phyloP scores from a whole-genome alignment of 1,140 invertebrate species.

The Phocides pigmalion region DNA sequence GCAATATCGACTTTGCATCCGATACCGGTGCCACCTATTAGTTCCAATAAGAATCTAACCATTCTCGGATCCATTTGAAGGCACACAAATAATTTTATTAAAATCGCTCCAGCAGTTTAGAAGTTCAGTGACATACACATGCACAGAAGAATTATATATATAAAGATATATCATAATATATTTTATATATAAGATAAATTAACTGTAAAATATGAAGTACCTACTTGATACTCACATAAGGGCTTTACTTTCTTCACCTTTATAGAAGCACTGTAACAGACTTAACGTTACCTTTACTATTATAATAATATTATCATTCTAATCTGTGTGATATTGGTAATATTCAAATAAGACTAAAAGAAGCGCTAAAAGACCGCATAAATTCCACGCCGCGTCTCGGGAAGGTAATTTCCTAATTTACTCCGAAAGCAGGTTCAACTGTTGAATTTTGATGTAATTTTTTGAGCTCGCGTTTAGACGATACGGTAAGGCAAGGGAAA shows the following conservation, averaged over 20 bases:
- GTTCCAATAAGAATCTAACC: too few relatives aligned
- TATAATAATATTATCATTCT: neutral
- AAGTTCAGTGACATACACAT: too few relatives aligned
- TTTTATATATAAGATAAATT: too few relatives aligned
- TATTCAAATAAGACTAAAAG: neutral
- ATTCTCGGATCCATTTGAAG: too few relatives aligned
- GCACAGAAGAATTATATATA: too few relatives aligned
- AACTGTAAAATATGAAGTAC: too few relatives aligned
- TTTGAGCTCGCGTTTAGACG: neutral
- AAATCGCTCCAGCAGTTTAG: too few relatives aligned
- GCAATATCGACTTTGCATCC: too few relatives aligned
- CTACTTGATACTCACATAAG: neutral
- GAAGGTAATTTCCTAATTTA: slow-evolving; percentile 2
- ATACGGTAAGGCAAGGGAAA: slow-evolving; percentile 1
- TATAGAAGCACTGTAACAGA: neutral
- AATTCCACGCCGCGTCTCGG: neutral
- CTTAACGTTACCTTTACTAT: neutral
- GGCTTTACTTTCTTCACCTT: neutral
- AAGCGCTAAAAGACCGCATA: neutral
- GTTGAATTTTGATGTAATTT: slow-evolving; percentile 1
- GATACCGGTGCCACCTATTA: too few relatives aligned
- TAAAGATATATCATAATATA: too few relatives aligned
- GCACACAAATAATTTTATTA: too few relatives aligned
- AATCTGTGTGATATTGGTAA: neutral
- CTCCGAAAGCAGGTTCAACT: neutral